phyloP scores from a whole-genome alignment of 2,797 vertebrate species.

The Lutjanus campechanus region DNA sequence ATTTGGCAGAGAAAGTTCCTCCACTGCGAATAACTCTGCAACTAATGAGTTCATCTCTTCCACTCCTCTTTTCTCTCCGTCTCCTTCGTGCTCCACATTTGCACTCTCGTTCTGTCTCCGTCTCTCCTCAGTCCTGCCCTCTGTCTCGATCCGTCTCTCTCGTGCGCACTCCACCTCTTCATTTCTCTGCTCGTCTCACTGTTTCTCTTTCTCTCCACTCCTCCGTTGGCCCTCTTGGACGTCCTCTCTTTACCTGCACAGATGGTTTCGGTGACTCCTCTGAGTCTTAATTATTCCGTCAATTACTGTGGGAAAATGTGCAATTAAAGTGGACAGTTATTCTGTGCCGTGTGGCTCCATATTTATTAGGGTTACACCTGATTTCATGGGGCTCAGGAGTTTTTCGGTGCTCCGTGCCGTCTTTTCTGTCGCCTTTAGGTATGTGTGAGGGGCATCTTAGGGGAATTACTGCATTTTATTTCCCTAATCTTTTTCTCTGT shows the following conservation, averaged over 20 bases:
- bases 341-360: conserved; percentile 62
- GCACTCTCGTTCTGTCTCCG: conserved; percentile 37
- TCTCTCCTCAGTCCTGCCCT: conserved; percentile 33
- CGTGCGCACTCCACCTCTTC: conserved; percentile 12
- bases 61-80: conserved; percentile 31
- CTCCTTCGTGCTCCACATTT: conserved; percentile 43
- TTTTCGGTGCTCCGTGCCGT: conserved; percentile 44
- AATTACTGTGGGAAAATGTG: conserved; percentile 86
- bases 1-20: conserved; percentile 57
- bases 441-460: conserved; percentile 52
- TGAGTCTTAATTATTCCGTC: conserved; percentile 87
- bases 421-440: conserved; percentile 59
- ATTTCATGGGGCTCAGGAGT: conserved; percentile 67
- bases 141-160: conserved; percentile 39
- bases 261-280: conserved; percentile 85
- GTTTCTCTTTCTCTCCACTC: conserved; percentile 29
- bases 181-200: conserved; percentile 3
- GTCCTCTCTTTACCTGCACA: conserved; percentile 78
- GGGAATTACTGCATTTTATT: conserved; percentile 69
- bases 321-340: conserved; percentile 83
- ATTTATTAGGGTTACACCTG: conserved; percentile 84
- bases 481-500: conserved; percentile 53
- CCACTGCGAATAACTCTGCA: conserved; percentile 48
- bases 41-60: conserved; percentile 72
- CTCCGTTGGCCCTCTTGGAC: conserved; percentile 50